Evolutionary conservation across 2,888 invertebrate species (phyloP).

Genomic region (Seladonia tumulorum): DNA sequence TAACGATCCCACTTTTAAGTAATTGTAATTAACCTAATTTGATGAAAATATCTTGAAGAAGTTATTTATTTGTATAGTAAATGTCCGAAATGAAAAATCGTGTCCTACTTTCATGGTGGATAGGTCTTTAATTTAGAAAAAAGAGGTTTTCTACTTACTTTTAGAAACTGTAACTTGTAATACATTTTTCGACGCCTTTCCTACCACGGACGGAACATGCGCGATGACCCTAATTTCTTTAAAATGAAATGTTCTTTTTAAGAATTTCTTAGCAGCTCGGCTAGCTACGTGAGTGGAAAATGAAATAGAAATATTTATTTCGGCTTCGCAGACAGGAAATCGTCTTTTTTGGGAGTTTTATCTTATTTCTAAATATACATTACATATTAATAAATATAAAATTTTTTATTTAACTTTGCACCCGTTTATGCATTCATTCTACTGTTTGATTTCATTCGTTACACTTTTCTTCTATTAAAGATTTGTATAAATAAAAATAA

Average conservation of each 20-base stretch:
- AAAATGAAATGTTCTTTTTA: constrained; percentile 3
- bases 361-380: not conserved
- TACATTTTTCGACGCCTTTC: not conserved
- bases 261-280: constrained; percentile 1
- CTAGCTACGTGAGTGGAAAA: not conserved
- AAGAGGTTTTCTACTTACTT: not conserved
- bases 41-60: not conserved
- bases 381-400: not conserved
- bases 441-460: no score
- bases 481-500: no score
- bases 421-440: no score
- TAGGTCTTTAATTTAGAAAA: not conserved
- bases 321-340: not conserved
- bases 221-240: constrained; percentile 4
- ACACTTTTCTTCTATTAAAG: no score
- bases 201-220: not conserved
- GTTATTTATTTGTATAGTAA: not conserved
- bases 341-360: not conserved
- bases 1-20: not conserved
- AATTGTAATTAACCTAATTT: not conserved
- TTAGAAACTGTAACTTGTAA: not conserved
- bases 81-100: not conserved
- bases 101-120: not conserved
- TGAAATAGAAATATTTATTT: constrained; percentile 1
- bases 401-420: not conserved